Conservation (phyloP, 2,888 invertebrate species). For the Limnephilus lunatus region DNA sequence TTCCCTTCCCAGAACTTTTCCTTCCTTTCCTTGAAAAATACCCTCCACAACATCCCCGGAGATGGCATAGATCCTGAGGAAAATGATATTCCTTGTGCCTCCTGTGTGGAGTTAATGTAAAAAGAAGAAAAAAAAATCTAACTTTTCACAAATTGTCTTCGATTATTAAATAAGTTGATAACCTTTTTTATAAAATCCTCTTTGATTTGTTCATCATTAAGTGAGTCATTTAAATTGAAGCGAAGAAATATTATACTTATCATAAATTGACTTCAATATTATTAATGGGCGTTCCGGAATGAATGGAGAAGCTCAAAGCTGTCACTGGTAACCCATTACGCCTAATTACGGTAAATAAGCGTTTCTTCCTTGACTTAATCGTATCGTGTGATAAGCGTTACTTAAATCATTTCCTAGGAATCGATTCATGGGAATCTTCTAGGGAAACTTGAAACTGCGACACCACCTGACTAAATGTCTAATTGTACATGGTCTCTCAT, state of each 20-base stretch:
- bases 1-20: too few relatives aligned
- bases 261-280: conserved; percentile 8
- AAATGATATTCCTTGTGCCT: too few relatives aligned
- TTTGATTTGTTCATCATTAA: background rate
- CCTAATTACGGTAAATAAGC: background rate
- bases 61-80: too few relatives aligned
- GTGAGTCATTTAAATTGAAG: conserved; percentile 23
- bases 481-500: background rate
- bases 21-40: too few relatives aligned
- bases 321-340: background rate
- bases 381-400: background rate
- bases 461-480: background rate
- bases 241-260: conserved; percentile 8
- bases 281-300: background rate
- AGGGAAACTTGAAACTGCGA: background rate
- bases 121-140: background rate
- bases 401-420: background rate
- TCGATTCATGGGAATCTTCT: background rate
- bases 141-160: background rate
- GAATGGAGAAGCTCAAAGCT: background rate
- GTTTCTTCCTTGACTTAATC: background rate
- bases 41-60: too few relatives aligned
- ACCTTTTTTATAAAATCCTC: too few relatives aligned
- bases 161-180: too few relatives aligned
- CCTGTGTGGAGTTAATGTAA: too few relatives aligned